phyloP scores from a whole-genome alignment of 2,888 invertebrate species.

The Autographa gamma region DNA sequence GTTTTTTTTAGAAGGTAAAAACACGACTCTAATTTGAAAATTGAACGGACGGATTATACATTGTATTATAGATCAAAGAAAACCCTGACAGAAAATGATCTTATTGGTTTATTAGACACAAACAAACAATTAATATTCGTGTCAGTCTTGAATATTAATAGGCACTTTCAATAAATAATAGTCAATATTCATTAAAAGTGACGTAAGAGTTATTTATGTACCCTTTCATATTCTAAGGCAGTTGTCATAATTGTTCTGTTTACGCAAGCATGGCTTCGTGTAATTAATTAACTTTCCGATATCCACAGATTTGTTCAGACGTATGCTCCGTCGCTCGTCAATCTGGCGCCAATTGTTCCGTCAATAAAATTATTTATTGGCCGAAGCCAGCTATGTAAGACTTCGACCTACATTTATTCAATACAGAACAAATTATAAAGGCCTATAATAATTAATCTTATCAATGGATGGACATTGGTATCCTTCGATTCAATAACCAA shows the following conservation, averaged over 20 bases:
- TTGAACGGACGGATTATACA: too few relatives aligned
- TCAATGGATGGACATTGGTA: slow-evolving; percentile 31
- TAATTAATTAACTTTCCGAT: slow-evolving; percentile 59
- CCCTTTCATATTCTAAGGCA: slow-evolving; percentile 43
- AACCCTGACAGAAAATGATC: too few relatives aligned
- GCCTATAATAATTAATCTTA: slow-evolving; percentile 48
- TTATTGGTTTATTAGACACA: background rate
- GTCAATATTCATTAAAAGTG: slow-evolving; percentile 28
- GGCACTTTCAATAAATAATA: background rate
- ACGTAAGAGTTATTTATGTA: slow-evolving; percentile 15
- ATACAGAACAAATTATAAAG: slow-evolving; percentile 28
- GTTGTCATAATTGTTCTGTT: slow-evolving; percentile 52
- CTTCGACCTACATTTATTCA: slow-evolving; percentile 48
- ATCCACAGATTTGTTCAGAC: slow-evolving; percentile 44
- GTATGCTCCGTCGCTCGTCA: slow-evolving; percentile 45
- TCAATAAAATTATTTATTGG: slow-evolving; percentile 57
- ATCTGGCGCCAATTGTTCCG: slow-evolving; percentile 53
- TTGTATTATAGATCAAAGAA: too few relatives aligned
- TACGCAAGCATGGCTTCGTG: slow-evolving; percentile 34
- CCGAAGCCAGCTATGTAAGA: slow-evolving; percentile 30
- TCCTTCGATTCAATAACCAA: slow-evolving; percentile 36
- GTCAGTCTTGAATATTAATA: background rate
- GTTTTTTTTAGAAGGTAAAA: too few relatives aligned
- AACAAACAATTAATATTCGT: background rate
- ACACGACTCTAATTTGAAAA: too few relatives aligned